Evolutionary conservation across 2,113 vertebrate species (phyloP), one percentile per base, ranked within the genome.

Genomic region (Bufo gargarizans): DNA sequence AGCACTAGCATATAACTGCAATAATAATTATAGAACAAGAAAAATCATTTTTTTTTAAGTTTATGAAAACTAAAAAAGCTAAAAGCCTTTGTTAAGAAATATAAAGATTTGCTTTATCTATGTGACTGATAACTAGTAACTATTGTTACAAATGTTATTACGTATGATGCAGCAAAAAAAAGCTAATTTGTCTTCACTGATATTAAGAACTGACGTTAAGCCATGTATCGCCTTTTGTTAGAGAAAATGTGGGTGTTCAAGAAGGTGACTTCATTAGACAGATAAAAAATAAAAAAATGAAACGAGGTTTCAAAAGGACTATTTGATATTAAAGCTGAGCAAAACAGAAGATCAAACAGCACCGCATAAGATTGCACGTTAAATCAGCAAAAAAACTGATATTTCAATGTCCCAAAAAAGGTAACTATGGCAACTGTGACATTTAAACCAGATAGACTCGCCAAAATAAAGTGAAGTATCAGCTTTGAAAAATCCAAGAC

Each of bases 331-430:
- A 16, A 74, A 47, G 7, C 71, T 47, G 43, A 17, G 16, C 71
- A 74, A 14, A 74, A 74, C 71, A 74, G 43, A 74, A 74, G 71
- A 74, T 74, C 71, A 74, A 74, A 47, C 43, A 74, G 43, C 13
- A 19, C 71, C 17, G 43, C 71, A 47, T 74, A 74, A 47, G 14
- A 47, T 74, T 74, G 43, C 49, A 43, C 17, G 14, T 74, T 47
- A 47, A 74, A 74, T 47, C 49, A 13, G 4, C 16, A 14, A 74
- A 9, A 43, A 47, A 47, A 74, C 43, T 49, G 14, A 47, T 6
- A 74, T 74, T 49, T 74, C 43, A 74, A 74, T 47, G 71, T 74
- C 45, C 7, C 43, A 16, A 74, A 74, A 33, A 74, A 74, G 33
- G 71, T 74, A 74, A 74, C 33, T 74, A 74, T 74, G 71, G 71